These are phyloP conservation scores for Lathronympha strigana DNA, from an alignment of 2,888 invertebrate species.

Conservation along the genomic window DNA sequence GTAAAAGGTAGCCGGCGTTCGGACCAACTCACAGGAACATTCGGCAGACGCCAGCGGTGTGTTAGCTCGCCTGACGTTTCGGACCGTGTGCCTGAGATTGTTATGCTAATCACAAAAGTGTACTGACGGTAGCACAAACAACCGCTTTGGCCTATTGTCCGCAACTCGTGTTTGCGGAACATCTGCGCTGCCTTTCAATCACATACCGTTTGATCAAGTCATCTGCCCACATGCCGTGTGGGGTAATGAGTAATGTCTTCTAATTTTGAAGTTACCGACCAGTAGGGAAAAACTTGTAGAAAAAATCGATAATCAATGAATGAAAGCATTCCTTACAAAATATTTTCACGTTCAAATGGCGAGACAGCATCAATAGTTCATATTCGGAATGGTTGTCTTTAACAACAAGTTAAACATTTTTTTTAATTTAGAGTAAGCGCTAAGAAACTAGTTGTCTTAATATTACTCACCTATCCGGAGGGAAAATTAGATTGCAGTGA, in stretches of 20 bases:
- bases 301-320: neutral
- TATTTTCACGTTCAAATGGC: too few species aligned
- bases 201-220: conserved; percentile 60
- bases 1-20: neutral
- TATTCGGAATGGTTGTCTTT: too few species aligned
- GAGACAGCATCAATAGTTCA: too few species aligned
- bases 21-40: conserved; percentile 1
- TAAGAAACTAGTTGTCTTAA: too few species aligned
- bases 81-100: conserved; percentile 50
- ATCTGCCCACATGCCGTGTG: conserved; percentile 47
- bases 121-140: conserved; percentile 64
- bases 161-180: conserved; percentile 65
- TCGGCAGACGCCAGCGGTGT: conserved; percentile 1
- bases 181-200: conserved; percentile 69
- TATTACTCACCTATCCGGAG: too few species aligned
- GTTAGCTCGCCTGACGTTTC: conserved; percentile 22
- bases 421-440: too few species aligned
- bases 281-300: neutral
- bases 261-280: neutral
- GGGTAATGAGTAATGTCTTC: conserved; percentile 53
- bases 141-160: conserved; percentile 68
- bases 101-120: conserved; percentile 68
- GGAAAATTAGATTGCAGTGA: too few species aligned
- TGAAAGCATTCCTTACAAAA: neutral
- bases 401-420: too few species aligned